These are phyloP conservation scores for Dryocosmus kuriphilus DNA, from an alignment of 2,888 invertebrate genomes.

Conservation along the genomic window DNA sequence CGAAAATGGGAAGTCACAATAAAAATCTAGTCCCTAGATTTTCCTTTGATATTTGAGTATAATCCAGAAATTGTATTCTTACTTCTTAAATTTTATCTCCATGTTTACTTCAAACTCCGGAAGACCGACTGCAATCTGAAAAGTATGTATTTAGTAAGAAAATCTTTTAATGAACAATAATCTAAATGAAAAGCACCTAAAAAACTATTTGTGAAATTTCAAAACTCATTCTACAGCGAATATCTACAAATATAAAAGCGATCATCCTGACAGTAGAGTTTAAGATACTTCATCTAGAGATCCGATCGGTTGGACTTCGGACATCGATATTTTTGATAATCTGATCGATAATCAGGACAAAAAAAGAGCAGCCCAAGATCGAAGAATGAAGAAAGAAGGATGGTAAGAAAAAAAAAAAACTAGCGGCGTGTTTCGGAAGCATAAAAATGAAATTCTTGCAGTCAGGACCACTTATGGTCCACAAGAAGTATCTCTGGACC, in stretches of 20 bases:
- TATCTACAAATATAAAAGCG: neutral
- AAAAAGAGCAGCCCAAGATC: slow-evolving; percentile 46
- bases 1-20: neutral
- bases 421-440: slow-evolving; percentile 40
- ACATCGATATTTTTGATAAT: slow-evolving; percentile 50
- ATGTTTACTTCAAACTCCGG: neutral
- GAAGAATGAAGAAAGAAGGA: neutral
- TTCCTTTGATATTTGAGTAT: neutral
- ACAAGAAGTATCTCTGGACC: slow-evolving; percentile 43
- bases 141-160: too few species aligned
- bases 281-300: slow-evolving; percentile 41
- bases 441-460: slow-evolving; percentile 63
- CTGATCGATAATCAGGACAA: slow-evolving; percentile 45
- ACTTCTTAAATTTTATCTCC: neutral
- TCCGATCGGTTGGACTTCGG: slow-evolving; percentile 22
- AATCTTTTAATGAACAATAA: too few species aligned
- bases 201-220: too few species aligned
- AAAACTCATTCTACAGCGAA: neutral
- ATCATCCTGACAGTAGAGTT: slow-evolving; percentile 20
- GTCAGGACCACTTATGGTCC: slow-evolving; percentile 61
- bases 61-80: neutral
- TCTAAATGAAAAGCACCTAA: too few species aligned
- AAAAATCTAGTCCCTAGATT: slow-evolving; percentile 35
- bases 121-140: neutral
- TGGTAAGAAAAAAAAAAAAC: neutral